Evolutionary conservation across 2,888 invertebrate genomes (phyloP).

Genomic region (Drosophila niveifrons): DNA sequence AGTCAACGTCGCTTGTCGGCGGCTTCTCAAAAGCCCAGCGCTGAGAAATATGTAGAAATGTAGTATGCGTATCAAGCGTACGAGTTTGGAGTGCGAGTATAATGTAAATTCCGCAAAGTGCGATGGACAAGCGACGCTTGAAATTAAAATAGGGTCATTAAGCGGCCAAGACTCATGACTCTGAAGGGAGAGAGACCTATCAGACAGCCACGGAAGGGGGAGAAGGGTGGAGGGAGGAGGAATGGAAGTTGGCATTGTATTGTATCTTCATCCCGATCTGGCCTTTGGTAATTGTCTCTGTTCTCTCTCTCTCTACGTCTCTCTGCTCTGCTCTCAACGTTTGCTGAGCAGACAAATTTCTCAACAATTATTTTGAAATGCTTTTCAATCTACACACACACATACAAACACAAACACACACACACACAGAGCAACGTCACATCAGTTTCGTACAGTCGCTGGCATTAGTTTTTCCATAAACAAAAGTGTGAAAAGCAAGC

Average conservation of each 20-base stretch:
- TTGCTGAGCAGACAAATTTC: slow-evolving; percentile 70
- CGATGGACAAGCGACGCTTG: slow-evolving; percentile 79
- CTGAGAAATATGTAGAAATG: slow-evolving; percentile 57
- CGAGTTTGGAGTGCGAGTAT: slow-evolving; percentile 32
- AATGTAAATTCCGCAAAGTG: slow-evolving; percentile 81
- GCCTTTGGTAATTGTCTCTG: slow-evolving; percentile 55
- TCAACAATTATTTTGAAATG: slow-evolving; percentile 81
- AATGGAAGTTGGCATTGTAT: slow-evolving; percentile 8
- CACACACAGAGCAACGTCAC: not conserved
- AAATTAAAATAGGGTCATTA: slow-evolving; percentile 82
- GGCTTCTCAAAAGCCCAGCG: slow-evolving; percentile 74
- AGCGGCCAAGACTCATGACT: slow-evolving; percentile 50
- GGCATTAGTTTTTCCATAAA: slow-evolving; percentile 61
- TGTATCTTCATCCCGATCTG: slow-evolving; percentile 25
- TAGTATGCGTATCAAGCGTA: slow-evolving; percentile 51
- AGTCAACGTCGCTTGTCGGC: slow-evolving; percentile 79
- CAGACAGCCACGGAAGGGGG: not conserved
- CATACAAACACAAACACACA: too few species aligned
- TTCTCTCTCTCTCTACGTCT: slow-evolving; percentile 13
- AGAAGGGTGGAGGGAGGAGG: too few species aligned
- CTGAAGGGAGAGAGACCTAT: slow-evolving; percentile 33
- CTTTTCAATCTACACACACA: slow-evolving; percentile 69
- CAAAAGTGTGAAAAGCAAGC: slow-evolving; percentile 53
- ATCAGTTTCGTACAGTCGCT: slow-evolving; percentile 28
- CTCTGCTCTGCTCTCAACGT: slow-evolving; percentile 5